Base-by-base conservation (phyloP, 2,113 vertebrate genomes). In the Morone saxatilis region DNA sequence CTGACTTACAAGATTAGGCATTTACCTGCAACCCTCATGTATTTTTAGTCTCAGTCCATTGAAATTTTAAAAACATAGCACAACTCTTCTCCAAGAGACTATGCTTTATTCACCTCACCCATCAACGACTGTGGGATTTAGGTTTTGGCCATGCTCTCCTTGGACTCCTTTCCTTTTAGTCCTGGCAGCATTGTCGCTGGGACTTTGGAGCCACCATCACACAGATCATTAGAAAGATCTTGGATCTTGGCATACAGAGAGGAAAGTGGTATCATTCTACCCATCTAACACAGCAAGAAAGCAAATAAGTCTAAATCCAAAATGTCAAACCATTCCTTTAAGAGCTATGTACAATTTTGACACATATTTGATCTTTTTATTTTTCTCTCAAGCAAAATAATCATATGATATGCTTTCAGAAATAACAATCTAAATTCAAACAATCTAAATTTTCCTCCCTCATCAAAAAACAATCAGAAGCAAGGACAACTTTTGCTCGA, bases 341-440 rank as follows among this genome's bases (percentile, higher is more conserved):
- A 67, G 25, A 25, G 25, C 25, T 25, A 65, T 54, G n/a, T 16
- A 4, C 7, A n/a, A 45, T 81, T 36, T 60, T 0, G 1, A n/a
- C 62, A 73, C 6, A 70, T 20, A 22, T 63, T 62, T 62, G 1
- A 65, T 40, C 13, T 22, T 36, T 36, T 9, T 2, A 13, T 41
- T 6, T 25, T 73, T 77, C 47, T 63, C 19, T 20, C 5, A 7
- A 63, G 54, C 31, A 71, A 71, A 77, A 43, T 45, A 11, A 56
- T 45, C 1, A 25, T 7, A 70, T 68, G 62, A 76, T 69, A 47
- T 71, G 38, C 31, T 68, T 41, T n/a, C 40, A 77, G 31, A 40
- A 71, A 69, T 14, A 40, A n/a, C n/a, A 60, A 74, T 78, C 3
- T 4, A 3, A 74, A 80, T 78, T 71, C 31, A 81, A 71, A 77